phyloP scores from a whole-genome alignment of 2,888 invertebrate species.

The Lasioglossum marginatum region DNA sequence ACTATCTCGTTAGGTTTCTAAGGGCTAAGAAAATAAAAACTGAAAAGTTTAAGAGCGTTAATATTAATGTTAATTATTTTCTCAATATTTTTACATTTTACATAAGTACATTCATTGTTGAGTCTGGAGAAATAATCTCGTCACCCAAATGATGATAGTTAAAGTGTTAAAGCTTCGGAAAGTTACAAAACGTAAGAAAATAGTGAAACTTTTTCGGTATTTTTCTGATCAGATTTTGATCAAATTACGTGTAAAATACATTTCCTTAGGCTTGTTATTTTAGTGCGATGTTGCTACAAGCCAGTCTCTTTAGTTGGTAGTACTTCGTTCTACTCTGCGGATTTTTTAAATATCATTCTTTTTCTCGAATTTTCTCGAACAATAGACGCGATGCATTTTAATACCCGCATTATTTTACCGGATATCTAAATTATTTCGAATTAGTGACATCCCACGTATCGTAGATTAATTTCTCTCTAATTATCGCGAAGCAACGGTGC shows the following conservation, averaged over 20 bases:
- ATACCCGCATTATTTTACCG: too few relatives aligned
- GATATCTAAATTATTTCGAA: too few relatives aligned
- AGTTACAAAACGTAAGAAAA: too few relatives aligned
- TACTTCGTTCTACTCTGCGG: neutral
- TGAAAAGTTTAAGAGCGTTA: neutral
- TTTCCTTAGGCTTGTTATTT: neutral
- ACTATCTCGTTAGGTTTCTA: neutral
- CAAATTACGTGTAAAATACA: neutral
- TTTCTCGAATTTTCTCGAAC: too few relatives aligned
- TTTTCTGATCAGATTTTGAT: neutral
- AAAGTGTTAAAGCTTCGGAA: neutral
- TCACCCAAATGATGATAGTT: neutral
- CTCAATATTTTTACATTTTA: neutral
- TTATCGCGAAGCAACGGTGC: neutral
- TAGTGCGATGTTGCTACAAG: neutral
- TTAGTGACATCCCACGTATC: too few relatives aligned
- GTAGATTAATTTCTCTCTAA: too few relatives aligned
- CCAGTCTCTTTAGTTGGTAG: neutral
- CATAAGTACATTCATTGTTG: too few relatives aligned
- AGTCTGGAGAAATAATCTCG: too few relatives aligned
- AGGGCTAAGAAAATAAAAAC: neutral
- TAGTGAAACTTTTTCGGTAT: neutral
- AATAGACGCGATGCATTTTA: too few relatives aligned
- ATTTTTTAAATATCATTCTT: too few relatives aligned
- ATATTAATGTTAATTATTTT: neutral